A percentile compares a stretch with the other conserved stretches of the same genome.
phyloP scores from a whole-genome alignment of 2,113 vertebrate species.

The Microcebus ravelobensis region DNA sequence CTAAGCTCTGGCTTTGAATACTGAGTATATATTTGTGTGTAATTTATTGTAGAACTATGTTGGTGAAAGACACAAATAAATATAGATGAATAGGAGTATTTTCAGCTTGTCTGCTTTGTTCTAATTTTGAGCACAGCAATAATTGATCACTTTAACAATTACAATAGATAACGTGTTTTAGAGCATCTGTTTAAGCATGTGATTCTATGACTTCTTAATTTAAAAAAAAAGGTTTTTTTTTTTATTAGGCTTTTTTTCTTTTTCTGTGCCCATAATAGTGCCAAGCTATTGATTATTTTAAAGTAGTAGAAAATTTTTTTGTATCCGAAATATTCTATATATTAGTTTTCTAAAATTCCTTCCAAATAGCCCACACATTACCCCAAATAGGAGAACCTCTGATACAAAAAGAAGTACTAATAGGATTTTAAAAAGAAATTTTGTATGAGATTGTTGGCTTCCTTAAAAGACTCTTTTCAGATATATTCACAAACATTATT shows the following conservation, averaged over 20 bases:
- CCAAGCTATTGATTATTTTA: slow-evolving; percentile 33
- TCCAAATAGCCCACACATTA: neutral
- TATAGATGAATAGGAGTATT: neutral
- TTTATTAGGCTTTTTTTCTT: neutral
- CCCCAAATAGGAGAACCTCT: neutral
- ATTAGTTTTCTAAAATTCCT: neutral
- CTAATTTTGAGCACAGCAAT: neutral
- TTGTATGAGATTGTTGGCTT: neutral
- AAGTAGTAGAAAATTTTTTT: neutral
- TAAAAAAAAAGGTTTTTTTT: neutral
- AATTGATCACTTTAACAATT: neutral
- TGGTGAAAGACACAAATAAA: neutral
- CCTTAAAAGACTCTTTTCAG: slow-evolving; percentile 10
- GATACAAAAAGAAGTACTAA: neutral
- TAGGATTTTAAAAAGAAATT: slow-evolving; percentile 32
- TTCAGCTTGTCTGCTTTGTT: neutral
- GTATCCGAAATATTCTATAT: neutral
- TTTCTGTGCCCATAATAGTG: neutral
- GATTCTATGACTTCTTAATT: neutral
- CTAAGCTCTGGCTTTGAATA: neutral
- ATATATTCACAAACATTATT: slow-evolving; percentile 50
- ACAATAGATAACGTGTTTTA: neutral
- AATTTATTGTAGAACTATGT: neutral
- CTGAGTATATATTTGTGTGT: neutral
- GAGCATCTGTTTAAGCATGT: neutral